Conservation (phyloP, 2,797 vertebrate genomes). For the Brachyrhaphis roseni region DNA sequence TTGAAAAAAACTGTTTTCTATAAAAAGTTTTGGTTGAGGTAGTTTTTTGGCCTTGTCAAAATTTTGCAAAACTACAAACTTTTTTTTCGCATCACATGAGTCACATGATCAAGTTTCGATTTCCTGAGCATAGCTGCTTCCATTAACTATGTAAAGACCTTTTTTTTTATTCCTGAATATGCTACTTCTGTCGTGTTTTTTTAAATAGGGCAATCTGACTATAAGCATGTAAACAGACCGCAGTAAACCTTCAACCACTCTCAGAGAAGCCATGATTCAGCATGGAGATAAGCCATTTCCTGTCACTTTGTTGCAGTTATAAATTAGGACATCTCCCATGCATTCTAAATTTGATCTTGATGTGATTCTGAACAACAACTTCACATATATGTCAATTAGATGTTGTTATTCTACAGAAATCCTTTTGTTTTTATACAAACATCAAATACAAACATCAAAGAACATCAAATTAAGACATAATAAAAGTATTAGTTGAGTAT, state of each 20-base stretch:
- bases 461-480: background rate
- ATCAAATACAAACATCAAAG: too few relatives aligned
- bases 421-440: background rate
- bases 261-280: background rate
- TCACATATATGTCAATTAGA: background rate
- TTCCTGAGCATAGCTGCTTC: background rate
- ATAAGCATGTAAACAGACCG: too few relatives aligned
- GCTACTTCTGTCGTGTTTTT: background rate
- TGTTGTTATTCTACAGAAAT: background rate
- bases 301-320: background rate
- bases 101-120: background rate
- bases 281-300: background rate
- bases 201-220: background rate
- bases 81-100: too few relatives aligned
- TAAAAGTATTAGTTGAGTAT: background rate
- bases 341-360: background rate
- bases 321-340: background rate
- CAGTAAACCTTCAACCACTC: background rate
- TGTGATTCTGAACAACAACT: background rate
- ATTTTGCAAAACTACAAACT: too few relatives aligned
- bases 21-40: too few relatives aligned
- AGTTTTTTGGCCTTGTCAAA: too few relatives aligned
- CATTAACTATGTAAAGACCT: background rate
- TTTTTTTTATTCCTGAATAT: background rate
- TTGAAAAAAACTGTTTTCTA: too few relatives aligned